Evolutionary conservation across 2,797 vertebrate species (phyloP).

Genomic region (Pangasius larnaudii): DNA sequence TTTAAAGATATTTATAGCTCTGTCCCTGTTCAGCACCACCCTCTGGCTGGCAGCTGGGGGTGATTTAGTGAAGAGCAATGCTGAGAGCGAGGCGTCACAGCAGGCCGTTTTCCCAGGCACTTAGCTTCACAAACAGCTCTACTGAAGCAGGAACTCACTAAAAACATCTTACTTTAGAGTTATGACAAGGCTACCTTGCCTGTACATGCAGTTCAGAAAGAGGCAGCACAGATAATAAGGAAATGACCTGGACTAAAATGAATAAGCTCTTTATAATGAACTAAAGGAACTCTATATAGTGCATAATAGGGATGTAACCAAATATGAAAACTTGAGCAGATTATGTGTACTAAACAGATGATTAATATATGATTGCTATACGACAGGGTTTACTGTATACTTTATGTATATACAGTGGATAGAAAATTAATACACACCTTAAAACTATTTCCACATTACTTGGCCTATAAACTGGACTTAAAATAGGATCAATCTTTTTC

Average conservation of each 20-base stretch:
- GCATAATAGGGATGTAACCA: not conserved
- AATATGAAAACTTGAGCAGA: not conserved
- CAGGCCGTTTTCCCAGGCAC: constrained; percentile 24
- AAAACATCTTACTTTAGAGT: constrained; percentile 27
- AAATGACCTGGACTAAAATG: not conserved
- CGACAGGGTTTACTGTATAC: not conserved
- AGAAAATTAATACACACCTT: no score
- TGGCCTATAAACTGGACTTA: no score
- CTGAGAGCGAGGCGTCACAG: not conserved
- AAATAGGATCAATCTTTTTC: no score
- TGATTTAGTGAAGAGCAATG: constrained; percentile 32
- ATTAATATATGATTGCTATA: not conserved
- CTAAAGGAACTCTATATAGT: not conserved
- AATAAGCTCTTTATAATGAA: not conserved
- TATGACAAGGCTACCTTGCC: not conserved
- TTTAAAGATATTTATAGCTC: constrained; percentile 19
- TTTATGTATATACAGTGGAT: no score
- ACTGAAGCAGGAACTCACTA: not conserved
- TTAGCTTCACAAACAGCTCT: constrained; percentile 18
- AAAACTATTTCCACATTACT: no score
- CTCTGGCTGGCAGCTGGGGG: constrained; percentile 8
- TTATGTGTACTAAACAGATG: not conserved
- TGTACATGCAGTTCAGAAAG: not conserved
- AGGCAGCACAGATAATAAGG: not conserved
- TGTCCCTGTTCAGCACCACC: not conserved